phyloP scores from a whole-genome alignment of 2,113 vertebrate species.

The Zosterops borbonicus region DNA sequence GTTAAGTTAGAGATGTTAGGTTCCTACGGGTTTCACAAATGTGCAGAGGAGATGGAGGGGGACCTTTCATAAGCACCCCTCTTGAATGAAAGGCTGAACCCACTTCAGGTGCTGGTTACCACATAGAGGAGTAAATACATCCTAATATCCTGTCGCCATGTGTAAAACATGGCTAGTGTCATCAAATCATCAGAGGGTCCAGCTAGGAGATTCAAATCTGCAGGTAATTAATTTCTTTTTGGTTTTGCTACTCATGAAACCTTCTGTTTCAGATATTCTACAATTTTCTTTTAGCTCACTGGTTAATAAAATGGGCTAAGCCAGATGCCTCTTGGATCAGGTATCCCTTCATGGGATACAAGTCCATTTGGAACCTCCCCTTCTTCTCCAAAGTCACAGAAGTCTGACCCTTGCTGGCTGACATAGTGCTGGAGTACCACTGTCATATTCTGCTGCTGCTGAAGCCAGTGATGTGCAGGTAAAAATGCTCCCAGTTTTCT shows the following conservation, averaged over 20 bases:
- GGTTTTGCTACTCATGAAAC: neutral
- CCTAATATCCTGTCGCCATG: neutral
- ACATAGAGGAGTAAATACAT: neutral
- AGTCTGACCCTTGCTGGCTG: neutral
- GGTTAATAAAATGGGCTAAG: neutral
- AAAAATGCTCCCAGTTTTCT: neutral
- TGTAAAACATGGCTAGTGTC: neutral
- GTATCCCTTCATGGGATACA: neutral
- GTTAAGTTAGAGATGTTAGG: neutral
- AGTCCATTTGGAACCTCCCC: neutral
- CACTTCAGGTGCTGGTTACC: neutral
- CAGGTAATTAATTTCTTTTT: neutral
- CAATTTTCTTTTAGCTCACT: neutral
- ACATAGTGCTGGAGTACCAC: neutral
- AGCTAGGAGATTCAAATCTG: neutral
- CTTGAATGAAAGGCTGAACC: neutral
- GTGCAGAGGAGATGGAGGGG: neutral
- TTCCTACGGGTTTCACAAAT: neutral
- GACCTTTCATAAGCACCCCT: fast-evolving
- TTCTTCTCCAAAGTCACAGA: neutral
- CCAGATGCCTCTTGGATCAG: neutral
- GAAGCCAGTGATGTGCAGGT: neutral
- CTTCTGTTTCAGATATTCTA: neutral
- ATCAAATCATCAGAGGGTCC: neutral
- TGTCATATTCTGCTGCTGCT: neutral